A percentile compares a stretch with the other conserved stretches of the same genome.
Evolutionary conservation across 2,888 invertebrate species (phyloP).

Genomic region (Cabera pusaria): DNA sequence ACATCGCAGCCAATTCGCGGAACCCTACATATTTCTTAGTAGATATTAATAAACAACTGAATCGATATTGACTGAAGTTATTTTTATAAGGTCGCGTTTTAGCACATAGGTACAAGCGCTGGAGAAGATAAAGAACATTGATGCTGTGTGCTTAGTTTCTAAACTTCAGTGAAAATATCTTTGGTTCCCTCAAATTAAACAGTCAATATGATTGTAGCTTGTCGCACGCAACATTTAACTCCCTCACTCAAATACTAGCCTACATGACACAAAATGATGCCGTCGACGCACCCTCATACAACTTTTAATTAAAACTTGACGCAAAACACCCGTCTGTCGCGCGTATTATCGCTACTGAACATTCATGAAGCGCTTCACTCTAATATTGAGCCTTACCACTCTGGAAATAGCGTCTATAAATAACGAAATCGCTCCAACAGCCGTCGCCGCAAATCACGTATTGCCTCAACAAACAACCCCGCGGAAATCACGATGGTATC

Average conservation of each 20-base stretch:
- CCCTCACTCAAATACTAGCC: constrained; percentile 13
- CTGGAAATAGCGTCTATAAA: constrained; percentile 39
- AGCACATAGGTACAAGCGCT: too few relatives aligned
- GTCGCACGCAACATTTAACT: constrained; percentile 11
- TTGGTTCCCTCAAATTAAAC: too few relatives aligned
- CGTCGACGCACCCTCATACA: constrained; percentile 28
- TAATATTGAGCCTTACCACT: constrained; percentile 42
- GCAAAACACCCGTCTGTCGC: constrained; percentile 36
- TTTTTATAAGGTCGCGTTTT: constrained; percentile 1
- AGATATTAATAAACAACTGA: constrained; percentile 1
- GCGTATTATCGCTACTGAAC: constrained; percentile 31
- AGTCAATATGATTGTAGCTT: too few relatives aligned
- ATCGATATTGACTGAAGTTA: not conserved
- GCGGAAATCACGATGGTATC: constrained; percentile 51
- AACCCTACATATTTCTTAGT: constrained; percentile 25
- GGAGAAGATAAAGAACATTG: too few relatives aligned
- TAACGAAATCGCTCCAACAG: constrained; percentile 53
- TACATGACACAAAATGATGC: constrained; percentile 3
- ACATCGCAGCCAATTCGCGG: constrained; percentile 25
- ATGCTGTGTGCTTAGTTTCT: too few relatives aligned
- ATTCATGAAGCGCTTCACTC: constrained; percentile 40
- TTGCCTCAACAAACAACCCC: constrained; percentile 72
- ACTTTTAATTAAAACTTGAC: constrained; percentile 69
- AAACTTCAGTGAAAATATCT: too few relatives aligned
- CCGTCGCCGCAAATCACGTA: constrained; percentile 73